These are phyloP conservation scores for Parasteatoda lunata DNA, from an alignment of 2,888 invertebrate species.

Conservation along the genomic window DNA sequence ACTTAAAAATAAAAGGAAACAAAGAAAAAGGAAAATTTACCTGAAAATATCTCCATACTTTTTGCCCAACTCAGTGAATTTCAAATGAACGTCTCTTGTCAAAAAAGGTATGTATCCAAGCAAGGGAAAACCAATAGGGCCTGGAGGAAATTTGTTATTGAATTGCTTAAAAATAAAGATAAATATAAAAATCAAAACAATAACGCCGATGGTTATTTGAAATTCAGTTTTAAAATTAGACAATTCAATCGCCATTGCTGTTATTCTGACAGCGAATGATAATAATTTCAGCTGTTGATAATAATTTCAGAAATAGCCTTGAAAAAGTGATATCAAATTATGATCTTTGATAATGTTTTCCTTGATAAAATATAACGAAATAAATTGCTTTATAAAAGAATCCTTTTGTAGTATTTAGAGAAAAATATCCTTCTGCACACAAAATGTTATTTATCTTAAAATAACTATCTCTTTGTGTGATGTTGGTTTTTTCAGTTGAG, in stretches of 20 bases:
- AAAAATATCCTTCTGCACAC: no score
- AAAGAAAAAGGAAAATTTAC: conserved; percentile 13
- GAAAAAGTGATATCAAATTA: no score
- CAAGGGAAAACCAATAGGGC: conserved; percentile 69
- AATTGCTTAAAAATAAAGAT: neutral
- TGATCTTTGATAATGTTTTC: no score
- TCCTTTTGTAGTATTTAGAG: neutral
- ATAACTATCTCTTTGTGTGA: no score
- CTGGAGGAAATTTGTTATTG: conserved; percentile 60
- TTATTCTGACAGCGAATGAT: no score
- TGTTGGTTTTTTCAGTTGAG: no score
- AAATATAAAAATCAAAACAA: neutral
- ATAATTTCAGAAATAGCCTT: no score
- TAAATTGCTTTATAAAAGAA: neutral
- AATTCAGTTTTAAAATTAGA: neutral
- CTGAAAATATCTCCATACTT: conserved; percentile 69
- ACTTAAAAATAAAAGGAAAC: no score
- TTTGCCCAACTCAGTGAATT: conserved; percentile 57
- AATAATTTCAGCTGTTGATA: no score
- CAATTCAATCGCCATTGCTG: no score
- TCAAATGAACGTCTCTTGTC: conserved; percentile 44
- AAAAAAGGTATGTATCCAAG: conserved; percentile 70
- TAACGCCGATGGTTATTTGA: neutral
- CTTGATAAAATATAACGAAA: neutral
- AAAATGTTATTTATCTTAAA: no score